Conservation (phyloP, 1,140 invertebrate species). For the Scaptomyza pallida region DNA sequence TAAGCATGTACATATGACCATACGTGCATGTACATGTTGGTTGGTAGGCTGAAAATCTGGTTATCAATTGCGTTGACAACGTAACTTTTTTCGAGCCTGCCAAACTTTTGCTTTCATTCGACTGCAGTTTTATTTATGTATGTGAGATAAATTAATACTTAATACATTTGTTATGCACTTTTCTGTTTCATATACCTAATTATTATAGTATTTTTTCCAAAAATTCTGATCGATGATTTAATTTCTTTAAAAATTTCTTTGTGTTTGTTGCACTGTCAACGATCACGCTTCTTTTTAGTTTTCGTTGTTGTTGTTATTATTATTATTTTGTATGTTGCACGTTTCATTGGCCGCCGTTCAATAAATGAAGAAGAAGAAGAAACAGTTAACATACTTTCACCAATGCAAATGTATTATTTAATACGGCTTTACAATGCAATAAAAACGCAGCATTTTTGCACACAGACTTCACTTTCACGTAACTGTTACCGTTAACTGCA, state of each 20-base stretch:
- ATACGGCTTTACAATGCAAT: conserved; percentile 41
- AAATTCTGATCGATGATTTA: neutral
- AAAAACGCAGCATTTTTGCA: conserved; percentile 50
- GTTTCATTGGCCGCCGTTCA: conserved; percentile 45
- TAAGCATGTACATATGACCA: conserved; percentile 1
- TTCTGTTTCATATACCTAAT: conserved; percentile 4
- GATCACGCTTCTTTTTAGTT: conserved; percentile 9
- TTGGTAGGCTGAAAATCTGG: conserved; percentile 19
- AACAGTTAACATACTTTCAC: conserved; percentile 77
- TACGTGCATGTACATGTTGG: neutral
- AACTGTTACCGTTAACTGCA: conserved; percentile 38
- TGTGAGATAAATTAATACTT: no score
- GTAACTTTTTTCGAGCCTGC: conserved; percentile 2
- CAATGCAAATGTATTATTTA: conserved; percentile 72
- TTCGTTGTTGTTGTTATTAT: conserved; percentile 10
- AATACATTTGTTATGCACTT: no score
- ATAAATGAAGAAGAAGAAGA: no score
- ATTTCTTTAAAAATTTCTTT: conserved; percentile 11
- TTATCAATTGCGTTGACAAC: conserved; percentile 25
- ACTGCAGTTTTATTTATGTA: neutral
- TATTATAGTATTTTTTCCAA: neutral
- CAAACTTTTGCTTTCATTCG: neutral
- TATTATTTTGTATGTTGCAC: conserved; percentile 9
- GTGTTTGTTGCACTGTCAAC: conserved; percentile 42
- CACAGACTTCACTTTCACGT: conserved; percentile 37